Evolutionary conservation across 2,797 vertebrate genomes (phyloP).

Genomic region (Accipiter badius): DNA sequence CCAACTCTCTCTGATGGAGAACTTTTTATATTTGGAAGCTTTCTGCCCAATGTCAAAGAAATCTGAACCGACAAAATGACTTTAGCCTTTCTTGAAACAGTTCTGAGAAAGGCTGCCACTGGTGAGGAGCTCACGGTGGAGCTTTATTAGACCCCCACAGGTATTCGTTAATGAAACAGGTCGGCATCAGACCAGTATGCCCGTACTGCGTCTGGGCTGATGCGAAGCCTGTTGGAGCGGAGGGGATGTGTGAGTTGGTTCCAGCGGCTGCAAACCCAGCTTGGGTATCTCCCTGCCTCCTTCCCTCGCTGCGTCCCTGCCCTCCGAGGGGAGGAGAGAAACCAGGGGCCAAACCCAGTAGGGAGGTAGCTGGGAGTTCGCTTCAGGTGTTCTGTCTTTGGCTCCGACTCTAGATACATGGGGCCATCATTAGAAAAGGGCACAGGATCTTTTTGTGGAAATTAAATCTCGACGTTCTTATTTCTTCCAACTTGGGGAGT

Average conservation of each 20-base stretch:
- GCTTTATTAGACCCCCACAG: neutral
- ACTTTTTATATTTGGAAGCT: neutral
- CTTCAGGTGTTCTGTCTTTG: neutral
- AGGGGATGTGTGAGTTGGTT: neutral
- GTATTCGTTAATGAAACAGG: neutral
- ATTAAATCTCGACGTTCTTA: neutral
- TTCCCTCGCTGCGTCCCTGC: neutral
- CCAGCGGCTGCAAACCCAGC: neutral
- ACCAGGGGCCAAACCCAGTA: neutral
- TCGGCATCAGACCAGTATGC: neutral
- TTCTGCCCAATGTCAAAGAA: neutral
- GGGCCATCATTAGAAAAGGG: neutral
- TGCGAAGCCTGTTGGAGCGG: neutral
- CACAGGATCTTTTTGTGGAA: neutral
- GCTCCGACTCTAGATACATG: accelerated
- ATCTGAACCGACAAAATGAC: neutral
- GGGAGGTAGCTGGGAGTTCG: neutral
- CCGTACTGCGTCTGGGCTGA: neutral
- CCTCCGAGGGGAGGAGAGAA: neutral
- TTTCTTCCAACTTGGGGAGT: neutral
- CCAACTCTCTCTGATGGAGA: neutral
- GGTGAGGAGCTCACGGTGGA: neutral
- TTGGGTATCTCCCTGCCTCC: neutral
- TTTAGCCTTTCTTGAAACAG: neutral
- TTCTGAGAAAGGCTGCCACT: neutral